Evolutionary conservation across 2,113 vertebrate genomes (phyloP), one percentile per base, ranked within the genome.

Genomic region (Pelmatolapia mariae): DNA sequence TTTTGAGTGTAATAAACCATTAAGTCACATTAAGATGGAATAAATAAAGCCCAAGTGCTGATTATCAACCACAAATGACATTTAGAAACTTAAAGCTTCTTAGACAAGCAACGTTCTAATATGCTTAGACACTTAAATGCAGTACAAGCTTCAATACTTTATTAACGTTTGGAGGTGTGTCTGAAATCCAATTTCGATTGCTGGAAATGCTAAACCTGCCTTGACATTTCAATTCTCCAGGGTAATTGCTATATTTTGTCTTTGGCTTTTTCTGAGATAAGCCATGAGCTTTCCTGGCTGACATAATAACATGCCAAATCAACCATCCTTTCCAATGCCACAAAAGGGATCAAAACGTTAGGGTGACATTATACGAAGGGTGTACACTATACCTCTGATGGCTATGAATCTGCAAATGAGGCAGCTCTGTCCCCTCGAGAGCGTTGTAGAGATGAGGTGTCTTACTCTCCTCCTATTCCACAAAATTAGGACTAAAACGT

Each of bases 151-250:
- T 86, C 52, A 71, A 43, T 53, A 81, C 13, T 84, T 87, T 71
- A 82, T 87, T 73, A 84, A 86, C 52, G 52, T 86, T 85, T 68
- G 29, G 43, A 91, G 68, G 81, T 82, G 59, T 82, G 88, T 68
- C 84, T 56, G 10, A 85, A 90, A 91, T 88, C 83, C 92, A 89
- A 93, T 94, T 92, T 92, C 80, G 24, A 8, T 56, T 12, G 43
- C 89, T 80, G 82, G 78, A 92, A 93, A 92, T 90, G 89, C 82
- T 91, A 90, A 93, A 89, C 82, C 73, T 82, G 85, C 86, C 81
- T 80, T 95, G 94, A 95, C 92, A 92, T 95, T 95, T 95, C 93
- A 93, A 94, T 94, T 93, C 86, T 89, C 86, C 50, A 2, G 24
- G 43, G 89, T 93, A 94, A 95, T 94, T 92, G 88, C 89, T 82